phyloP scores from a whole-genome alignment of 2,797 vertebrate species.

The Microcaecilia unicolor region DNA sequence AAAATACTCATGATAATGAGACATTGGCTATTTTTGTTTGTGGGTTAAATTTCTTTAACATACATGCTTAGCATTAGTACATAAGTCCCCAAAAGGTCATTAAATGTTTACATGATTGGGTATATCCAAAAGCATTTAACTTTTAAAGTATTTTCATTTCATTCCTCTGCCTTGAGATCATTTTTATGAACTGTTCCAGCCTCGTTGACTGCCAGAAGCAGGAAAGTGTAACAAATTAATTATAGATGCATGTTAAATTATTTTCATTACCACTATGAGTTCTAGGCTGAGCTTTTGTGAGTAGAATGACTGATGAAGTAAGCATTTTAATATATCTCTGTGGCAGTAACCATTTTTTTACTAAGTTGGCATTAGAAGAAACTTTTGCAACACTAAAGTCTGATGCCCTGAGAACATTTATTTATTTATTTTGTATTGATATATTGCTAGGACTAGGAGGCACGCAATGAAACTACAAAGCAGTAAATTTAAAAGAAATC shows the following conservation, averaged over 20 bases:
- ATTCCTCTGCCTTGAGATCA: constrained; percentile 52
- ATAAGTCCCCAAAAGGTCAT: constrained; percentile 29
- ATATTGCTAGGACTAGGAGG: no score
- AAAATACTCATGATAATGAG: no score
- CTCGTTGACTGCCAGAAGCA: constrained; percentile 45
- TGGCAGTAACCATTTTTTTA: constrained; percentile 42
- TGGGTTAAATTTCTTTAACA: no score
- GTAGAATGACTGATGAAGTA: constrained; percentile 69
- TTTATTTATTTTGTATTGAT: no score
- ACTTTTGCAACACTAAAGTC: no score
- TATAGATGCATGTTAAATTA: constrained; percentile 94
- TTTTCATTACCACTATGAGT: constrained; percentile 78
- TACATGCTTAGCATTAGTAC: no score
- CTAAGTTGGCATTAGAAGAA: no score
- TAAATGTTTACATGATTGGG: constrained; percentile 23
- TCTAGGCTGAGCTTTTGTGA: constrained; percentile 52
- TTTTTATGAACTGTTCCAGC: constrained; percentile 49
- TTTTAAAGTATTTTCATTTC: constrained; percentile 24
- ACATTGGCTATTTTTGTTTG: no score
- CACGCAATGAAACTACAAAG: no score
- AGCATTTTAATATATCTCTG: constrained; percentile 43
- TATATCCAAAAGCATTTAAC: constrained; percentile 28
- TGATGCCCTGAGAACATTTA: no score
- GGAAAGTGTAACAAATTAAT: constrained; percentile 81
- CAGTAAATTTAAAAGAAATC: no score